phyloP scores from a whole-genome alignment of 1,140 invertebrate genomes.

The Meloidogyne chitwoodi region DNA sequence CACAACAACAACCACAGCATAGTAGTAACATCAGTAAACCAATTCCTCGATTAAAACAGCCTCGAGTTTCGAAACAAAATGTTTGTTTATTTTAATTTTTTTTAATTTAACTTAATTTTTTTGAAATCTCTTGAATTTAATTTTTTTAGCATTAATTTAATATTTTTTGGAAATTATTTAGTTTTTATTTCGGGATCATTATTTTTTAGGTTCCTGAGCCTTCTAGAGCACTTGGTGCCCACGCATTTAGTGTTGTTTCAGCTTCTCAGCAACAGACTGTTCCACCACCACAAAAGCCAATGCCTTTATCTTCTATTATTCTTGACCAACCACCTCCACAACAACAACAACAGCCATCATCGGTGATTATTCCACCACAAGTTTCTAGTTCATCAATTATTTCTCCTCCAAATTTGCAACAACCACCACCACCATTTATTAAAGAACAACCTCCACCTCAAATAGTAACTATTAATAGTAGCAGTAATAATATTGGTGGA shows the following conservation, averaged over 20 bases:
- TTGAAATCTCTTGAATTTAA: no score
- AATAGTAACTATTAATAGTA: not conserved
- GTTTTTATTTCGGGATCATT: no score
- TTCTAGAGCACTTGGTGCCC: conserved; percentile 32
- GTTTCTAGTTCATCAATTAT: no score
- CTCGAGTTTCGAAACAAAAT: not conserved
- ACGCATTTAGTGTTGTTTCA: conserved; percentile 30
- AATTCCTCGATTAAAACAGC: no score
- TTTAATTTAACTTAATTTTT: not conserved
- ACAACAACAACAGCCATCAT: not conserved
- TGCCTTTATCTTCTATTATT: not conserved
- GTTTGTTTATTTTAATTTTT: not conserved
- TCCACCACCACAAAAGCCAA: conserved; percentile 9
- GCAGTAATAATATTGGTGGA: no score
- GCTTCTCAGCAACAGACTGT: not conserved
- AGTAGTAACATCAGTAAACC: not conserved
- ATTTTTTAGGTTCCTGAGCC: conserved; percentile 19
- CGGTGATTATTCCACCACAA: not conserved
- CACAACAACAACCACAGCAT: no score
- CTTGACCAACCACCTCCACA: not conserved
- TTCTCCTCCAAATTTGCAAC: not conserved
- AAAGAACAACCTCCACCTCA: not conserved
- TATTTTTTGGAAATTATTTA: no score
- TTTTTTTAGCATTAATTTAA: no score
- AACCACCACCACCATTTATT: not conserved